Base-by-base conservation (phyloP, 2,888 invertebrate species). In the Endotricha flammealis region DNA sequence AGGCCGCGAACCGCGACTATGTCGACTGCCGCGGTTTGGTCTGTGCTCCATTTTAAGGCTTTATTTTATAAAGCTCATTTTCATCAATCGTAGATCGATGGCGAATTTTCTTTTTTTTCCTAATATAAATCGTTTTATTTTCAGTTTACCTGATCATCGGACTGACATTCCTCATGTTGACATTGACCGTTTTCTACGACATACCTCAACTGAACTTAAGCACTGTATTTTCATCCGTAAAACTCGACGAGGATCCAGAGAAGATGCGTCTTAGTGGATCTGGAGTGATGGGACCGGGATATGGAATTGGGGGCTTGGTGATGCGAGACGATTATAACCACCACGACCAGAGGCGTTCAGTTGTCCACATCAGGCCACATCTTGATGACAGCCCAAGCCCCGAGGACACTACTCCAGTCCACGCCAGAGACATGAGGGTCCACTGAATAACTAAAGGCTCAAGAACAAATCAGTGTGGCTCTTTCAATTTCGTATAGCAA, bases 161-260 rank as follows among this genome's bases (percentile, higher is more conserved):
- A 17, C 88, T 96, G 44, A 92, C 94, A 10, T 92, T 93, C 78
- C 91, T 95, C 88, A 94, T 96, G 94, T 87, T 95, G 53, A 90
- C 93, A 8, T 79, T 96, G 61, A 93, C 94, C 1, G 92, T 95
- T 13, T 93, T 95, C 81, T 95, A 95, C 79, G 95, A 95, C 71
- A 94, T 96, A 51, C 96, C 96, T 3, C 94, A 96, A 80, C 87
- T 96, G 53, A 95, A 96, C 76, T 79, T 96, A 39, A 93, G 94
- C 48, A 88, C 92, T 42, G 90, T 94, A 27, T 95, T 95, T 74
- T 91, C 93, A 31, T 88, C 92, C 44, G 88, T 91, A 44, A 83
- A 87, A 47, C 80, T 86, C 1, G 76, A 82, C 43, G 85, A 72
- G 12, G 91, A 91, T 59, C 90, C 91, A 0, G 92, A 92, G 69